These are phyloP conservation scores for Plectrocnemia conspersa DNA, from an alignment of 1,140 invertebrate genomes.

Conservation along the genomic window DNA sequence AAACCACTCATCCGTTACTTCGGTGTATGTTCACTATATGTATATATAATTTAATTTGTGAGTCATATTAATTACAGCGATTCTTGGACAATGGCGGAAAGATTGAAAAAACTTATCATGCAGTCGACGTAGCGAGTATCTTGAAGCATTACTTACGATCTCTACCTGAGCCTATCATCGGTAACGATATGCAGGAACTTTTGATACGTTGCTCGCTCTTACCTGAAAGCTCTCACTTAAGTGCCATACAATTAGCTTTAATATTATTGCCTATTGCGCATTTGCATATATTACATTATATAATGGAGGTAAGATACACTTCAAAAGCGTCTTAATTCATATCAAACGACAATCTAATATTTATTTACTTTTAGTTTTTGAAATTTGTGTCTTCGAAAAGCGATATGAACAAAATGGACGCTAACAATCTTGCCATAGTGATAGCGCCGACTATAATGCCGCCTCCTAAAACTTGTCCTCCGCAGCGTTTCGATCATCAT, in stretches of 20 bases:
- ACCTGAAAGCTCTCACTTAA: conserved; percentile 43
- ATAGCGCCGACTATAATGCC: conserved; percentile 80
- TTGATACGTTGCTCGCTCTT: conserved; percentile 64
- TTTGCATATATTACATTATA: conserved; percentile 50
- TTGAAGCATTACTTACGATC: conserved; percentile 78
- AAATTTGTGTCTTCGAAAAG: conserved; percentile 48
- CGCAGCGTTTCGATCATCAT: conserved; percentile 59
- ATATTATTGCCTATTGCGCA: conserved; percentile 48
- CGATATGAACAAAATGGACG: conserved; percentile 75
- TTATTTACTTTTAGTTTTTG: conserved; percentile 40
- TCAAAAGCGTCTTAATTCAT: background rate
- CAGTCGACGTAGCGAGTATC: conserved; percentile 76
- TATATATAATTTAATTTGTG: background rate
- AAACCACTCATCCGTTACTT: no score
- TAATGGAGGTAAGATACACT: conserved; percentile 46
- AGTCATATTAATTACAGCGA: conserved; percentile 43
- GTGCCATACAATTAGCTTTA: conserved; percentile 45
- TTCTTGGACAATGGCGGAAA: conserved; percentile 61
- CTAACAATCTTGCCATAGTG: conserved; percentile 74
- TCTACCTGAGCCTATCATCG: conserved; percentile 76
- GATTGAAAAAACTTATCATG: conserved; percentile 61
- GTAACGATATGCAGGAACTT: conserved; percentile 62
- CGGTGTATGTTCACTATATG: no score
- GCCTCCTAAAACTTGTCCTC: conserved; percentile 56
- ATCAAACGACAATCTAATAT: background rate